Evolutionary conservation across 2,888 invertebrate genomes (phyloP).

Genomic region (Scaeva pyrastri): DNA sequence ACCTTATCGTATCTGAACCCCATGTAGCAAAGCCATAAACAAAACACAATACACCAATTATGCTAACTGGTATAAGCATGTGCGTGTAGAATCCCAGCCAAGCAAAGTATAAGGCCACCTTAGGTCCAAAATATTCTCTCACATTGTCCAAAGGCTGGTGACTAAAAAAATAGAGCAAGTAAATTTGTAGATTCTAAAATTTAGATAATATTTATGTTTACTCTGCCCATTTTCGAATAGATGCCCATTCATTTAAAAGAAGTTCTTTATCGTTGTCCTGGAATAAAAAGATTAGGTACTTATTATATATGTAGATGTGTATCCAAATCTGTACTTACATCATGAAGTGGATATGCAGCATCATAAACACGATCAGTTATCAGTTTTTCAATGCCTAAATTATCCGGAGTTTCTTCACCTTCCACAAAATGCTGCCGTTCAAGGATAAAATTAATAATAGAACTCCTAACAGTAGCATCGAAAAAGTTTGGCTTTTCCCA

Average conservation of each 20-base stretch:
- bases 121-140: constrained; percentile 91
- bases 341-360: constrained; percentile 91
- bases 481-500: constrained; percentile 88
- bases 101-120: constrained; percentile 92
- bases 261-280: constrained; percentile 86
- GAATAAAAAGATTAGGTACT: neutral
- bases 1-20: constrained; percentile 84
- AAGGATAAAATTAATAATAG: constrained; percentile 90
- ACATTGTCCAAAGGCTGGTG: constrained; percentile 90
- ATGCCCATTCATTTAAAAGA: constrained; percentile 89
- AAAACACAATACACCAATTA: constrained; percentile 88
- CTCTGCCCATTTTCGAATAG: constrained; percentile 88
- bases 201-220: constrained; percentile 79
- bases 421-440: constrained; percentile 88
- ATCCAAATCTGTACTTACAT: constrained; percentile 85
- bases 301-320: neutral
- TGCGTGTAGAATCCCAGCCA: constrained; percentile 94
- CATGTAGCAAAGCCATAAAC: constrained; percentile 86
- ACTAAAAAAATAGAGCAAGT: constrained; percentile 71
- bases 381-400: constrained; percentile 88
- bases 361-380: constrained; percentile 87
- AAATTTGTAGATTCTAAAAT: neutral
- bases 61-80: constrained; percentile 90
- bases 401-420: constrained; percentile 83
- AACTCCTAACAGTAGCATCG: constrained; percentile 87